Conservation (phyloP, 2,888 invertebrate genomes). For the Marronus borbonicus region DNA sequence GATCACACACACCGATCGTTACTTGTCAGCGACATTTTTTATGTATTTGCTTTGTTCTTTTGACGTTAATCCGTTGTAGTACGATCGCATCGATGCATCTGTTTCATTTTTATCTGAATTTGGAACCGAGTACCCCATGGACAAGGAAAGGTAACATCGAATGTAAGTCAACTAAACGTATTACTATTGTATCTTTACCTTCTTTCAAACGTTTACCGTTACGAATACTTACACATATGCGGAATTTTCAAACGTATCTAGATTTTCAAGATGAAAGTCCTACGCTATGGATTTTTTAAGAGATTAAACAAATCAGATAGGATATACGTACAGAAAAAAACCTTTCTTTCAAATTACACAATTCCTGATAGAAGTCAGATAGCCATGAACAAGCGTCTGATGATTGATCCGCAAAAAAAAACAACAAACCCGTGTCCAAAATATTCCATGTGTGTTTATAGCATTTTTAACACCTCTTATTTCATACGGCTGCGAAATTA, state of each 20-base stretch:
- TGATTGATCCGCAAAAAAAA: neutral
- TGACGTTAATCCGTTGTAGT: neutral
- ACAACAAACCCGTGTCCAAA: neutral
- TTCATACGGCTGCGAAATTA: neutral
- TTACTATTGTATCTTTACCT: no score
- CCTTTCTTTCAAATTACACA: neutral
- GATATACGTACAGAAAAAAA: no score
- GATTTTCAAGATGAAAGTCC: no score
- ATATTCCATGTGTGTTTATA: conserved; percentile 7
- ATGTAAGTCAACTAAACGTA: conserved; percentile 28
- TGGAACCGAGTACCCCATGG: conserved; percentile 14
- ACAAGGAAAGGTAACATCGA: conserved; percentile 26
- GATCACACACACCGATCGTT: neutral
- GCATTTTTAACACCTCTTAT: neutral
- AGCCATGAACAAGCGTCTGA: neutral
- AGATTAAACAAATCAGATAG: no score
- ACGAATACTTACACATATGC: no score
- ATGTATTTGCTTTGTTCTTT: conserved; percentile 3
- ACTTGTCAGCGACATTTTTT: conserved; percentile 20
- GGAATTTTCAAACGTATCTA: no score
- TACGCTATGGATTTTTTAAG: no score
- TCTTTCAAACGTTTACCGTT: no score
- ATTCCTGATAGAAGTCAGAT: neutral
- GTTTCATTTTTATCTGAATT: conserved; percentile 30
- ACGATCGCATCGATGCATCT: conserved; percentile 18